A percentile compares a stretch with the other conserved stretches of the same genome.
Conservation (phyloP, 2,888 invertebrate genomes). For the Drosophila koepferae region DNA sequence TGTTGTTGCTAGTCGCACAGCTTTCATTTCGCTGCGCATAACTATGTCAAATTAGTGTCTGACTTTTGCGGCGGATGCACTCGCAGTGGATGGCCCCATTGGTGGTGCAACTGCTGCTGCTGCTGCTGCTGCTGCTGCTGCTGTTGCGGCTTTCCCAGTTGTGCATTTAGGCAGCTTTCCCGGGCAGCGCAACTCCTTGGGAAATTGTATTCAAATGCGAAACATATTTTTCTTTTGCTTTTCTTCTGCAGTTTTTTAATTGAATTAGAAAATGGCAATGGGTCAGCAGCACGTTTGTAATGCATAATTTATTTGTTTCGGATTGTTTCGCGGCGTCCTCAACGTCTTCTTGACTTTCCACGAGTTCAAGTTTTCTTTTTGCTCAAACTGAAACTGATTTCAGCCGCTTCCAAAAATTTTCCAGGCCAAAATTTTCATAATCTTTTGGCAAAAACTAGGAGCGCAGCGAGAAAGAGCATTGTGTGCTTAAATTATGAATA, state of each 20-base stretch:
- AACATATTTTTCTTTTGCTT: slow-evolving; percentile 26
- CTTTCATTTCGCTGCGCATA: slow-evolving; percentile 77
- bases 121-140: background rate
- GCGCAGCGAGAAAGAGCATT: slow-evolving; percentile 68
- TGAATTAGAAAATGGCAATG: slow-evolving; percentile 81
- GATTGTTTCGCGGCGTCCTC: slow-evolving; percentile 35
- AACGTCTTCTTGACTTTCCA: slow-evolving; percentile 14
- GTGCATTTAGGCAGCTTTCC: slow-evolving; percentile 70
- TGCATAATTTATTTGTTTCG: slow-evolving; percentile 76
- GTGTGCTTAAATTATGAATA: slow-evolving; percentile 67
- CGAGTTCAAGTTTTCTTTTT: slow-evolving; percentile 45
- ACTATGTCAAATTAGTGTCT: slow-evolving; percentile 79
- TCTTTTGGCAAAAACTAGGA: slow-evolving; percentile 77
- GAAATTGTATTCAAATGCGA: slow-evolving; percentile 77
- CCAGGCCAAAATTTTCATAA: slow-evolving; percentile 83
- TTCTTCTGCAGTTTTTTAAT: slow-evolving; percentile 65
- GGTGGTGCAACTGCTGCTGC: slow-evolving; percentile 4
- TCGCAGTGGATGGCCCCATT: slow-evolving; percentile 33
- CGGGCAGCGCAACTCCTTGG: slow-evolving; percentile 64
- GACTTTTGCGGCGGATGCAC: slow-evolving; percentile 48
- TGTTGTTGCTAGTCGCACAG: slow-evolving; percentile 48
- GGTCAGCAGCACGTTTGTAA: slow-evolving; percentile 82
- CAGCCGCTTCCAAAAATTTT: slow-evolving; percentile 43
- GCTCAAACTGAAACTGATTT: slow-evolving; percentile 54
- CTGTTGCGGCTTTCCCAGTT: slow-evolving; percentile 59